Base-by-base conservation (phyloP, 1,140 invertebrate genomes). In the Agrypnia vestita region DNA sequence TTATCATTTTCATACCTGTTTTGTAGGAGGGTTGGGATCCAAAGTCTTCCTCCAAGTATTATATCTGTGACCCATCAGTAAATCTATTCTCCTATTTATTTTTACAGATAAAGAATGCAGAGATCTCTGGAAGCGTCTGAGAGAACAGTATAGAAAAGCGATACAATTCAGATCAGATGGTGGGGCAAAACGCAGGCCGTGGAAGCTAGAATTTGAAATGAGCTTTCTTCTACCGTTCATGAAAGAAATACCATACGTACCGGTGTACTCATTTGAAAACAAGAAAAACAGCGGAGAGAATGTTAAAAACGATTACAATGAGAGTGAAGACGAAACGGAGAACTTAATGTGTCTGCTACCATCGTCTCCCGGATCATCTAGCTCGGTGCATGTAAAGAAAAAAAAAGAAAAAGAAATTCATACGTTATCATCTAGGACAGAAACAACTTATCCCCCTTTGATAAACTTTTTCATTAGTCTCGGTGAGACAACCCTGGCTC, bases 191-290 rank as follows among this genome's bases (percentile, higher is more conserved):
- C 25, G 25, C n/a, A 64, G 61, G 13, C 61, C 61, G 1, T 64
- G 61, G 61, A 64, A 64, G 61, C 25, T 64, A 25, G 61, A 64
- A 64, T 64, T 35, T 11, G 61, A 64, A 64, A 64, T 64, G 61
- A 64, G 61, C 13, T 64, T 64, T 13, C 61, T 64, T 43, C 10
- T 64, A 13, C 61, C 61, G 1, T 13, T 12, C 61, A 64, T 64
- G 61, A 64, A 43, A 13, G 61, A 64, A 13, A 35, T 64, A 35
- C 11, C 61, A 25, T 64, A 64, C 12, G 19, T 64, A 15, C 61
- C 61, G 21, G 12, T 13, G 7, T 64, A 64, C 25, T 64, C 61
- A 25, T 44, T 25, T 13, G 61, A 64, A 25, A 35, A 35, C 13
- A 35, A 35, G 6, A 64, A 35, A 6, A 35, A 6, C 25, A 44